Evolutionary conservation across 2,113 vertebrate species (phyloP).

Genomic region (Eleginops maclovinus): DNA sequence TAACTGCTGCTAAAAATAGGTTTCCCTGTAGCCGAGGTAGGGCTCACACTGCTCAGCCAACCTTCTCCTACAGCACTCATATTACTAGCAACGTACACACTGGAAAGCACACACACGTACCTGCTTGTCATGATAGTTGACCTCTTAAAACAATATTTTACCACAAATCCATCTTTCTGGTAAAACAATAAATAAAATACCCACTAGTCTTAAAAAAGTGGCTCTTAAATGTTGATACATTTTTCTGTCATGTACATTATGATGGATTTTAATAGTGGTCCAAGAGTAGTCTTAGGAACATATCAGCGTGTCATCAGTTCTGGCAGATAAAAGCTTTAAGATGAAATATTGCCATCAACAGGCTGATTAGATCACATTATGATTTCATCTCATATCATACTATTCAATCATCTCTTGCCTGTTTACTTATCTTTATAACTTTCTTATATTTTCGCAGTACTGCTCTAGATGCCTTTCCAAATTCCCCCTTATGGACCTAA

Average conservation of each 20-base stretch:
- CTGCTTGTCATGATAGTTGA: not conserved
- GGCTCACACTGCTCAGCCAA: slow-evolving; percentile 44
- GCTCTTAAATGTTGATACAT: not conserved
- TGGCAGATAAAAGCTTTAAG: too few species aligned
- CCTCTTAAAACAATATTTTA: not conserved
- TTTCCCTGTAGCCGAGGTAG: slow-evolving; percentile 63
- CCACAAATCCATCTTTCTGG: not conserved
- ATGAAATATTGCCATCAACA: too few species aligned
- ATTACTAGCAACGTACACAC: slow-evolving; percentile 43
- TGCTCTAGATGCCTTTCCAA: too few species aligned
- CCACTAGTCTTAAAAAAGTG: not conserved
- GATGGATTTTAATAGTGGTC: not conserved
- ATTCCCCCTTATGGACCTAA: too few species aligned
- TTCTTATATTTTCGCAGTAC: too few species aligned
- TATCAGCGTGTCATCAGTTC: too few species aligned
- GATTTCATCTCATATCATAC: too few species aligned
- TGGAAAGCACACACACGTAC: slow-evolving; percentile 4
- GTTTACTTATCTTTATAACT: too few species aligned
- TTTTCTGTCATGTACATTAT: not conserved
- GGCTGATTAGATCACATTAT: too few species aligned
- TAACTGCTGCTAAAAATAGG: slow-evolving; percentile 84
- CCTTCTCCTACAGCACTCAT: slow-evolving; percentile 39
- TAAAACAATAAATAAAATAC: not conserved
- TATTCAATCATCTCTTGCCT: too few species aligned
- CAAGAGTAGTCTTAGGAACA: not conserved